Evolutionary conservation across 2,888 invertebrate genomes (phyloP).

Genomic region (Metallyticus violacea): DNA sequence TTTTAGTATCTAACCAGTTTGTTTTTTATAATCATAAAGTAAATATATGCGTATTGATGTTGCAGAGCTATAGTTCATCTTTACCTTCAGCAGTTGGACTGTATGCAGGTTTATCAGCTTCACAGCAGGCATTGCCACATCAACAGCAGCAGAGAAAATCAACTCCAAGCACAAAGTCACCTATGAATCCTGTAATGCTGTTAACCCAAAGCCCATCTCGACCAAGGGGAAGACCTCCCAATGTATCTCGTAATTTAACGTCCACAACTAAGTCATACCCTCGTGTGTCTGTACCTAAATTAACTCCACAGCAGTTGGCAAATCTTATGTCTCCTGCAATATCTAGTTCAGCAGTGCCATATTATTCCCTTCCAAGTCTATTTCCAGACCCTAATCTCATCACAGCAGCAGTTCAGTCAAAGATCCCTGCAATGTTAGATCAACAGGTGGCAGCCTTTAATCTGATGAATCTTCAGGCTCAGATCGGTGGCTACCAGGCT

Average conservation of each 20-base stretch:
- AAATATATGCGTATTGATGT: too few relatives aligned
- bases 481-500: conserved; percentile 26
- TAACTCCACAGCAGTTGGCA: conserved; percentile 4
- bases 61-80: not conserved
- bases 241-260: conserved; percentile 15
- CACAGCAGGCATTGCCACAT: conserved; percentile 15
- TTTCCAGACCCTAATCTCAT: conserved; percentile 4
- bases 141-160: conserved; percentile 11
- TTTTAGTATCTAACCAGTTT: too few relatives aligned
- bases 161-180: not conserved
- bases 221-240: conserved; percentile 20
- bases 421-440: conserved; percentile 18
- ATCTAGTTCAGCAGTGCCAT: conserved; percentile 28
- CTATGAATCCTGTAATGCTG: conserved; percentile 17
- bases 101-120: conserved; percentile 1
- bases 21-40: too few relatives aligned
- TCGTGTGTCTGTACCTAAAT: not conserved
- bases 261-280: conserved; percentile 1
- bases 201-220: conserved; percentile 18
- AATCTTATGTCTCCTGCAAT: not conserved
- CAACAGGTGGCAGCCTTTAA: conserved; percentile 24
- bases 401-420: conserved; percentile 5
- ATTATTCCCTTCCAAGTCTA: conserved; percentile 7
- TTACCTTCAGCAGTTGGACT: not conserved
- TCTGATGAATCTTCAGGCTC: conserved; percentile 25